Evolutionary conservation across 2,797 vertebrate species (phyloP), one percentile per base, ranked within the genome.

Genomic region (Cichlasoma orientale): DNA sequence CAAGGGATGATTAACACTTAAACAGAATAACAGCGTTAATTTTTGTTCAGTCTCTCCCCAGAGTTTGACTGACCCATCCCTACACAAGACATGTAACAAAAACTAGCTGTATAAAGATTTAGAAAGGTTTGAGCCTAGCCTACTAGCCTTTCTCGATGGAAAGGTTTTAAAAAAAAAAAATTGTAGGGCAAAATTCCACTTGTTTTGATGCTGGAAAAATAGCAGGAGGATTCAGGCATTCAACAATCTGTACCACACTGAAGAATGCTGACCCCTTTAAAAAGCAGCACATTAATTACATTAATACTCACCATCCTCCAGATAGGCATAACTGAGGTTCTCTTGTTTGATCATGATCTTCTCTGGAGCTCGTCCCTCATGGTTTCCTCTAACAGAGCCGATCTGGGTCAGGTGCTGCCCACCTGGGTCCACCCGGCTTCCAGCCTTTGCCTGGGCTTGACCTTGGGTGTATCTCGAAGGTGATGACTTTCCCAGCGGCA

Each of bases 261-360:
- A 72, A 56, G 12, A 4, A 76, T 33, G 52, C 18, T 54, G 56
- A 68, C 9, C 6, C 44, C 44, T 47, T 9, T 52, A 16, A 47
- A 52, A 52, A 52, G 19, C 50, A 66, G 61, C 13, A n/a, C 25
- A 33, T 8, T 3, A 10, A 5, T 50, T 13, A 56, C 3, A 77
- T 7, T 41, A 29, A 55, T 78, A 88, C 97, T 97, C 90, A 99
- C 98, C 98, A 1, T 99, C 98, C 44, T 99, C 97, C 93, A 99
- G 91, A 86, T 97, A 97, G 7, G 96, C 95, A 83, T 97, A 97
- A 92, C 96, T 97, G 89, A 98, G 92, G 89, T 97, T 97, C 77
- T 99, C 98, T 90, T 98, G 97, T 79, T 99, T 99, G 78, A 99
- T 92, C 1, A 95, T 96, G 85, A 97, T 95, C 85, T 94, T 96